Evolutionary conservation across 1,140 invertebrate species (phyloP).

Genomic region (Drosophila paulistorum): DNA sequence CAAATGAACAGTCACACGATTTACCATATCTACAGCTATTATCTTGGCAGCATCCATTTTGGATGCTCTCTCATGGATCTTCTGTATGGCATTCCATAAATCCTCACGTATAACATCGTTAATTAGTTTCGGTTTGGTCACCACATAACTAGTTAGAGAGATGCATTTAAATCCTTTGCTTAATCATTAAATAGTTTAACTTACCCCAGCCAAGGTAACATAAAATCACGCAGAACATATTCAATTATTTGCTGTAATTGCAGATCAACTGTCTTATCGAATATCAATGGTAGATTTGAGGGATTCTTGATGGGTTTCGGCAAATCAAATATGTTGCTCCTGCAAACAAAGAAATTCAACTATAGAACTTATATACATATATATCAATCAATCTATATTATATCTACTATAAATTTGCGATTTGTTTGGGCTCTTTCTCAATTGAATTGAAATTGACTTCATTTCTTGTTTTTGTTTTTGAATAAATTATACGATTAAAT

Average conservation of each 20-base stretch:
- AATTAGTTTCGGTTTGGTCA: conserved; percentile 85
- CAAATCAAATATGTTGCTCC: conserved; percentile 79
- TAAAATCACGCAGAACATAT: conserved; percentile 90
- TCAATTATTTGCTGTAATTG: conserved; percentile 93
- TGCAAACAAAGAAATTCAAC: conserved; percentile 25
- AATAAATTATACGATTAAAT: neutral
- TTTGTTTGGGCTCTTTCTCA: neutral
- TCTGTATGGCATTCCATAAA: conserved; percentile 91
- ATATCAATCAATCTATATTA: too few relatives aligned
- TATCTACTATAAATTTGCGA: too few relatives aligned
- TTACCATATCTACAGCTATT: conserved; percentile 91
- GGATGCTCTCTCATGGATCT: conserved; percentile 88
- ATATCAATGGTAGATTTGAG: conserved; percentile 88
- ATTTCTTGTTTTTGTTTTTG: neutral
- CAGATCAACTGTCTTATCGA: conserved; percentile 91
- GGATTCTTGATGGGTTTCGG: conserved; percentile 81
- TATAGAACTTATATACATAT: neutral
- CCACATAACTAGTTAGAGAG: conserved; percentile 60
- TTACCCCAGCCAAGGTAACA: conserved; percentile 88
- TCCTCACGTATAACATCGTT: conserved; percentile 90
- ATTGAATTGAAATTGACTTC: conserved; percentile 1
- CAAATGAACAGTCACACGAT: conserved; percentile 90
- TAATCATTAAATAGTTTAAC: conserved; percentile 66
- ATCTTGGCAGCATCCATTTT: conserved; percentile 92
- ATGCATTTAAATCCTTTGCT: neutral